These are phyloP conservation scores for Bhutanitis thaidina DNA, from an alignment of 2,888 invertebrate genomes.

Conservation along the genomic window DNA sequence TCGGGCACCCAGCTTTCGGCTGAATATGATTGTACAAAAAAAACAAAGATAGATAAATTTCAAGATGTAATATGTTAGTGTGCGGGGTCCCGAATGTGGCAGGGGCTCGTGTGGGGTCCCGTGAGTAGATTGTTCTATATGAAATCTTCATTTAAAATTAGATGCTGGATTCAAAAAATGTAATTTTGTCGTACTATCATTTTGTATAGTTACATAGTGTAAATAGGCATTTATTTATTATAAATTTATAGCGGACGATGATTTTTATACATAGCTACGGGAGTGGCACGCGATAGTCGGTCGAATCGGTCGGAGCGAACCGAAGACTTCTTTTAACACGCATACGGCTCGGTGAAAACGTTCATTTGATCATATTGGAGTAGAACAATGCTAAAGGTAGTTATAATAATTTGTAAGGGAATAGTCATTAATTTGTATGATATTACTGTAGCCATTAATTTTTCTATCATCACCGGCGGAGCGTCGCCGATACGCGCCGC, in stretches of 20 bases:
- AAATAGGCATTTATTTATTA: slow-evolving; percentile 81
- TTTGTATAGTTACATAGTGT: slow-evolving; percentile 80
- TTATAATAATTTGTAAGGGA: slow-evolving; percentile 78
- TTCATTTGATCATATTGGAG: slow-evolving; percentile 70
- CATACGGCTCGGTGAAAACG: slow-evolving; percentile 61
- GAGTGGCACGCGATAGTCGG: slow-evolving; percentile 64
- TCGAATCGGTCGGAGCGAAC: slow-evolving; percentile 64
- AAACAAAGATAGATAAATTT: slow-evolving; percentile 56
- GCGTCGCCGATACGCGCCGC: slow-evolving; percentile 44
- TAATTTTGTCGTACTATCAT: slow-evolving; percentile 76
- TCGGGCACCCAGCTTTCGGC: slow-evolving; percentile 71
- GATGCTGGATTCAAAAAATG: slow-evolving; percentile 71
- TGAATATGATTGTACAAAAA: slow-evolving; percentile 74
- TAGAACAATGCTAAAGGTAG: slow-evolving; percentile 77
- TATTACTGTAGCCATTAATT: slow-evolving; percentile 78
- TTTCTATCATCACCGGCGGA: slow-evolving; percentile 70
- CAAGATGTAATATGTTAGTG: slow-evolving; percentile 63
- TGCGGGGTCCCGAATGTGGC: slow-evolving; percentile 32
- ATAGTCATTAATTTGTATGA: slow-evolving; percentile 81
- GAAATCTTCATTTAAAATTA: slow-evolving; percentile 66
- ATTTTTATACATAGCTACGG: slow-evolving; percentile 76
- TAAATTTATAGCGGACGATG: slow-evolving; percentile 76
- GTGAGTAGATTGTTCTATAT: slow-evolving; percentile 62
- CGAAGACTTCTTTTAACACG: slow-evolving; percentile 60
- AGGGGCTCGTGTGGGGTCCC: slow-evolving; percentile 36